A percentile compares a stretch with the other conserved stretches of the same genome.
Evolutionary conservation across 2,888 invertebrate genomes (phyloP).

Genomic region (Epistrophe grossulariae): DNA sequence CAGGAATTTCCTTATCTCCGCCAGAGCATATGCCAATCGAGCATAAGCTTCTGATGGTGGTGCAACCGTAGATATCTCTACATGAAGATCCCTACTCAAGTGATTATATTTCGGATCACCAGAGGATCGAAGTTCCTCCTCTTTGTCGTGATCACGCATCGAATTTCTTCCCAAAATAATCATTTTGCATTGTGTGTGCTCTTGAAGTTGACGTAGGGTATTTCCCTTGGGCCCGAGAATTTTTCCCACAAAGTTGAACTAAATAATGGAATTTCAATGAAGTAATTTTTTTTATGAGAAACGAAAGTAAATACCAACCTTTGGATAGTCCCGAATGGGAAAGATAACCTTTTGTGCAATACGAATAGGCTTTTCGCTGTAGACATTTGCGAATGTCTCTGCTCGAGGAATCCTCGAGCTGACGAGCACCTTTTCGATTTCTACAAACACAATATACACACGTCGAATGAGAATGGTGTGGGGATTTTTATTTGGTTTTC

Average conservation of each 20-base stretch:
- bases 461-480: neutral
- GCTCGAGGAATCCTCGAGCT: conserved; percentile 87
- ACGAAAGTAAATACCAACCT: conserved; percentile 63
- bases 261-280: conserved; percentile 80
- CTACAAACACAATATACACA: conserved; percentile 66
- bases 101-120: conserved; percentile 97
- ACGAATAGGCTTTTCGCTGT: conserved; percentile 82
- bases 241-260: conserved; percentile 98
- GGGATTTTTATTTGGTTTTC: neutral
- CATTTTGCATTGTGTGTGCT: conserved; percentile 98
- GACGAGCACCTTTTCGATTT: conserved; percentile 90
- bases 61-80: conserved; percentile 95
- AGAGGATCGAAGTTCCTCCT: conserved; percentile 93
- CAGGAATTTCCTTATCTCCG: conserved; percentile 91
- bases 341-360: conserved; percentile 83
- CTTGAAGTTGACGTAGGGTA: conserved; percentile 94
- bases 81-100: conserved; percentile 94
- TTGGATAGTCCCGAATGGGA: conserved; percentile 82
- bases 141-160: conserved; percentile 97
- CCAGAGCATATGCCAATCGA: conserved; percentile 91
- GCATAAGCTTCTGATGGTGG: conserved; percentile 96
- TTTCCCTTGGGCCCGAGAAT: conserved; percentile 97
- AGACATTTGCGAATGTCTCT: conserved; percentile 82
- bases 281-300: too few relatives aligned
- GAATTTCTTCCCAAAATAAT: conserved; percentile 96